Evolutionary conservation across 2,797 vertebrate species (phyloP).

Genomic region (Halcyon leucocephala): DNA sequence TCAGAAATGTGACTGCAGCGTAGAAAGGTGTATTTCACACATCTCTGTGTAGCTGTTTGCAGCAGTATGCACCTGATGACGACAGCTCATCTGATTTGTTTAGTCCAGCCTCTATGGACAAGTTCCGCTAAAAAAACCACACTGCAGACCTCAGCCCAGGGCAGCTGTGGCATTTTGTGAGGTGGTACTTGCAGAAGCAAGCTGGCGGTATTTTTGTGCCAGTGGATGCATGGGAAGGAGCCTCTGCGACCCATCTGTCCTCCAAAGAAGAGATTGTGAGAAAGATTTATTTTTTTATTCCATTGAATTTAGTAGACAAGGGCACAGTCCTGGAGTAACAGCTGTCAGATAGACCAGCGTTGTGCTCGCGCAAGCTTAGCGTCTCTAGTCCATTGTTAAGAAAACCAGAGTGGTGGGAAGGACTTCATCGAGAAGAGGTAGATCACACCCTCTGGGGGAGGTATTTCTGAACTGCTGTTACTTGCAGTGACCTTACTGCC

Average conservation of each 20-base stretch:
- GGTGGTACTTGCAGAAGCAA: not conserved
- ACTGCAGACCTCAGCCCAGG: not conserved
- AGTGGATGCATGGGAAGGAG: not conserved
- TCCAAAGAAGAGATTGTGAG: not conserved
- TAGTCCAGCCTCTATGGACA: not conserved
- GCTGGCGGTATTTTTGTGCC: not conserved
- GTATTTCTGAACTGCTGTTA: not conserved
- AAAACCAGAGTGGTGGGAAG: not conserved
- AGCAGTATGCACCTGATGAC: fast-evolving
- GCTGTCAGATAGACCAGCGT: not conserved
- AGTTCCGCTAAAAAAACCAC: not conserved
- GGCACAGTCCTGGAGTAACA: not conserved
- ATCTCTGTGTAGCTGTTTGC: not conserved
- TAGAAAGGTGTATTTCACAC: fast-evolving
- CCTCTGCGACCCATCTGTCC: not conserved
- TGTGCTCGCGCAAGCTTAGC: not conserved
- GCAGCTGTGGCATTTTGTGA: fast-evolving
- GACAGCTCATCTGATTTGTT: not conserved
- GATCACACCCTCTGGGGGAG: not conserved
- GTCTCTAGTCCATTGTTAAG: not conserved
- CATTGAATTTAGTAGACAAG: not conserved
- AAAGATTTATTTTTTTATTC: not conserved
- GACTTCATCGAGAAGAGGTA: not conserved
- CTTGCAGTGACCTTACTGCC: not conserved
- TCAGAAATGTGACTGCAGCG: not conserved